phyloP scores from a whole-genome alignment of 2,888 invertebrate species.

The Pseudolycoriella hygida region DNA sequence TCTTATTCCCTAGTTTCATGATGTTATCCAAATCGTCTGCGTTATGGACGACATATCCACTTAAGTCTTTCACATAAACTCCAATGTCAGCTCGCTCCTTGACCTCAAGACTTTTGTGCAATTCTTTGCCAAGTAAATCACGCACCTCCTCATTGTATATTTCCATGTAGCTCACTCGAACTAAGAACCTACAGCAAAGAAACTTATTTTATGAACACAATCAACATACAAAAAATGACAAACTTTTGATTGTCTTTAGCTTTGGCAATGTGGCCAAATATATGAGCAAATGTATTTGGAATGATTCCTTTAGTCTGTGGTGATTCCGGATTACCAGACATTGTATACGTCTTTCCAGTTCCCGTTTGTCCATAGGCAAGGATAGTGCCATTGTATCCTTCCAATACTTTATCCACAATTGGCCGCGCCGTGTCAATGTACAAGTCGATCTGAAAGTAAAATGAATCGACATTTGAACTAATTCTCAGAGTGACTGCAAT shows the following conservation, averaged over 20 bases:
- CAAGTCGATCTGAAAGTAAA: constrained; percentile 56
- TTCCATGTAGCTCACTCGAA: constrained; percentile 94
- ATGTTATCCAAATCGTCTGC: constrained; percentile 89
- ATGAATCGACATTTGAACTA: too few relatives aligned
- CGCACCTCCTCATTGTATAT: constrained; percentile 98
- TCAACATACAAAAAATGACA: constrained; percentile 16
- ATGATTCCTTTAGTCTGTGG: constrained; percentile 91
- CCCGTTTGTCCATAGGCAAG: constrained; percentile 87
- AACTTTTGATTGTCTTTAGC: constrained; percentile 80
- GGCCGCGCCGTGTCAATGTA: constrained; percentile 93
- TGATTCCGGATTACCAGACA: constrained; percentile 80
- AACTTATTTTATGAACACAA: constrained; percentile 3
- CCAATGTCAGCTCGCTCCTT: constrained; percentile 93
- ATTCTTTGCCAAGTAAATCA: constrained; percentile 81
- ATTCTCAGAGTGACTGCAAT: too few relatives aligned
- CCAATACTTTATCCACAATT: constrained; percentile 81
- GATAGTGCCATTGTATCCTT: constrained; percentile 91
- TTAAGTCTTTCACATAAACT: constrained; percentile 94
- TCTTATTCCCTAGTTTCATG: constrained; percentile 92
- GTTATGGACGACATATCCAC: constrained; percentile 94
- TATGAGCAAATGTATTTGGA: constrained; percentile 97
- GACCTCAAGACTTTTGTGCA: constrained; percentile 71
- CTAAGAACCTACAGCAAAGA: constrained; percentile 54
- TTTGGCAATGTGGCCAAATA: constrained; percentile 93
- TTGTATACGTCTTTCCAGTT: constrained; percentile 97